Percentiles rank a stretch among this genome's conserved stretches.
Conservation (phyloP, 2,113 vertebrate species). For the Centropristis striata region DNA sequence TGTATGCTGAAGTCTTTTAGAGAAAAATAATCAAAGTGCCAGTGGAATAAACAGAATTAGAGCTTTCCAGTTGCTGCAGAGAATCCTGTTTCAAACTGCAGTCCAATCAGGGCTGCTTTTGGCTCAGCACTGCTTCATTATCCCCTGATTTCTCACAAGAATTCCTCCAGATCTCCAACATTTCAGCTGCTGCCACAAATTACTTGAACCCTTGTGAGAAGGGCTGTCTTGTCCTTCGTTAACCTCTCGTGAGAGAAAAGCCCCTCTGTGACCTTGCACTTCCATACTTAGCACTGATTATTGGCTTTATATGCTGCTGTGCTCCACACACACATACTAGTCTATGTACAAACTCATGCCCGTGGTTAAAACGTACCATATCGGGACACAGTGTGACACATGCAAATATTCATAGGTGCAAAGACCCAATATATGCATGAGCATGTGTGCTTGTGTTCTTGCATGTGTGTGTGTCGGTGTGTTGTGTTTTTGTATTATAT, state of each 20-base stretch:
- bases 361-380: background rate
- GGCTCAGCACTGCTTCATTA: conserved; percentile 2
- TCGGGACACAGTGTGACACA: background rate
- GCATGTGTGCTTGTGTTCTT: background rate
- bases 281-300: conserved; percentile 20
- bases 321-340: background rate
- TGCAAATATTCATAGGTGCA: background rate
- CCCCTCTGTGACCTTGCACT: conserved; percentile 18
- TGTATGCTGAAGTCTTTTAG: background rate
- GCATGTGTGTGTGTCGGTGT: background rate
- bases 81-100: background rate
- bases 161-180: conserved; percentile 7
- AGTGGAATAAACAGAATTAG: background rate
- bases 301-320: conserved; percentile 14
- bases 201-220: conserved; percentile 3
- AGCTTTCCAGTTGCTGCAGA: background rate
- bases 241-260: conserved; percentile 12
- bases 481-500: conserved; percentile 58
- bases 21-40: background rate
- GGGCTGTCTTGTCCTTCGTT: background rate
- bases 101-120: conserved; percentile 18
- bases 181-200: conserved; percentile 28
- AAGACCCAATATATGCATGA: background rate
- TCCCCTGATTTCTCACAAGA: background rate
- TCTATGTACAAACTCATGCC: background rate